Percentiles rank a stretch among this genome's conserved stretches.
phyloP scores from a whole-genome alignment of 2,888 invertebrate genomes.

The Parelbella ahira region DNA sequence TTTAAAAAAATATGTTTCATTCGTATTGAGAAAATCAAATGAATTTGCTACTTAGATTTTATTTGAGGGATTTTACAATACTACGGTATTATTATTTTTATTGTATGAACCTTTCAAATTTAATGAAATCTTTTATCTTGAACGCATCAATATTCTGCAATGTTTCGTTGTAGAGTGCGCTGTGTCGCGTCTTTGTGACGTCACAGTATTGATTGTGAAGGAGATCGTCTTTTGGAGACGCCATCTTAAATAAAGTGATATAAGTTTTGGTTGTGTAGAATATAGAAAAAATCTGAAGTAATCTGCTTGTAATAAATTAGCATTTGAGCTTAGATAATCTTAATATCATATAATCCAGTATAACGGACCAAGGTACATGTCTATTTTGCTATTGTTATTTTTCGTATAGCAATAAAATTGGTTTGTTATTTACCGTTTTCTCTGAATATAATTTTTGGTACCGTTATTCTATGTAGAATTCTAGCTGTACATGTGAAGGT shows the following conservation, averaged over 20 bases:
- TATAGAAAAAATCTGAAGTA: conserved; percentile 75
- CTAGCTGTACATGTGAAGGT: conserved; percentile 31
- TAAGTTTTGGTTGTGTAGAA: conserved; percentile 82
- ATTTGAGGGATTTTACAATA: no score
- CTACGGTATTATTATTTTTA: no score
- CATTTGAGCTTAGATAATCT: conserved; percentile 65
- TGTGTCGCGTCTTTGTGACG: conserved; percentile 76
- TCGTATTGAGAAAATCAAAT: neutral
- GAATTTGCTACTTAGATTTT: no score
- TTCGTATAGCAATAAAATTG: conserved; percentile 49
- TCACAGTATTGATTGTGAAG: conserved; percentile 70
- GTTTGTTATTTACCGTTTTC: conserved; percentile 74
- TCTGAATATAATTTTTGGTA: conserved; percentile 50
- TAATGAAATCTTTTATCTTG: conserved; percentile 22
- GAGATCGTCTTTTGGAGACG: conserved; percentile 78
- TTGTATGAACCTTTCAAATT: no score
- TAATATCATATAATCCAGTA: conserved; percentile 81
- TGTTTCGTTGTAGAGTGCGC: conserved; percentile 58
- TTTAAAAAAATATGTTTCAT: no score
- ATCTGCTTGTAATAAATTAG: conserved; percentile 64
- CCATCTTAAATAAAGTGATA: conserved; percentile 81
- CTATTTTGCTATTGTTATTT: conserved; percentile 69
- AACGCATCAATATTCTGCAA: no score
- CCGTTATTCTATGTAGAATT: conserved; percentile 56
- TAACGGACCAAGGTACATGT: conserved; percentile 89